Conservation (phyloP, 2,888 invertebrate genomes). For the Heliconius erato region DNA sequence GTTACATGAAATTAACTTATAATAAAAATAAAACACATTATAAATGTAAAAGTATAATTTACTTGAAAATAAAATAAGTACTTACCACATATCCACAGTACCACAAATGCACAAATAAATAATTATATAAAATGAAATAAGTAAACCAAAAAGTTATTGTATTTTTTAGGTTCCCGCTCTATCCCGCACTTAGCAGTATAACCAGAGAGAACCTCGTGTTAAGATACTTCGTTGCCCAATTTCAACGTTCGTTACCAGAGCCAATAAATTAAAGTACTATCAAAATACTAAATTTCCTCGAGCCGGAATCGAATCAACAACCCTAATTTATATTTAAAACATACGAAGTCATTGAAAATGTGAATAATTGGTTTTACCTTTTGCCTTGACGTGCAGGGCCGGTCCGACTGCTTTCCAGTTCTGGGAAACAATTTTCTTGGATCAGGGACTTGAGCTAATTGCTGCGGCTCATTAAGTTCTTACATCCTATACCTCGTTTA, state of each 20-base stretch:
- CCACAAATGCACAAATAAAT: background rate
- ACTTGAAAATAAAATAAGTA: background rate
- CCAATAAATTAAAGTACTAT: no score
- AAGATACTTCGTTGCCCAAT: no score
- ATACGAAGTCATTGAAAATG: slow-evolving; percentile 46
- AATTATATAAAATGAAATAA: background rate
- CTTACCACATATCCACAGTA: background rate
- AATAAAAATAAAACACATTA: no score
- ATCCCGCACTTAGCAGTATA: no score
- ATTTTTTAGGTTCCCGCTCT: background rate
- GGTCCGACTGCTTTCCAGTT: slow-evolving; percentile 55
- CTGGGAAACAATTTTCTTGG: slow-evolving; percentile 54
- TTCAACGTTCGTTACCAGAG: no score
- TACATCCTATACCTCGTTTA: slow-evolving; percentile 1
- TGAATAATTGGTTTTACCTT: slow-evolving; percentile 47
- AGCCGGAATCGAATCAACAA: background rate
- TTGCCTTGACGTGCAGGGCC: slow-evolving; percentile 46
- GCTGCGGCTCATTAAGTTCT: slow-evolving; percentile 32
- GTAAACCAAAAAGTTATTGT: no score
- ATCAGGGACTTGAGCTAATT: slow-evolving; percentile 47
- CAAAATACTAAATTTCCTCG: no score
- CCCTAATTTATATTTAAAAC: slow-evolving; percentile 14
- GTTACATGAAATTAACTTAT: no score
- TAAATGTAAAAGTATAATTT: no score
- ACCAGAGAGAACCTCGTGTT: no score